phyloP scores from a whole-genome alignment of 1,140 invertebrate species.

The Leptinotarsa defecta region DNA sequence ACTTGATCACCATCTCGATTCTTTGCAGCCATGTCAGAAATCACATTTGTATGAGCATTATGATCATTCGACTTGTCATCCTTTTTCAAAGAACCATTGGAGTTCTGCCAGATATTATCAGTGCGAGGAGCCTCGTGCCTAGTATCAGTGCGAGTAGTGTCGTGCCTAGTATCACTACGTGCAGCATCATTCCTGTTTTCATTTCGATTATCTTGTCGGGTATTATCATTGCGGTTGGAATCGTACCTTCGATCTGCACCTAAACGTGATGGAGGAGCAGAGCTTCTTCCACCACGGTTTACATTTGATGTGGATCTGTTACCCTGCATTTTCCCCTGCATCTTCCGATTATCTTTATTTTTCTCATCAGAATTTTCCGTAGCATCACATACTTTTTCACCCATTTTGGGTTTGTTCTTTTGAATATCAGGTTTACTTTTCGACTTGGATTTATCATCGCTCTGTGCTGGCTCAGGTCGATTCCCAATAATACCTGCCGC shows the following conservation, averaged over 20 bases:
- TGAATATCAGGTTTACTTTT: constrained; percentile 28
- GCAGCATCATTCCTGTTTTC: background rate
- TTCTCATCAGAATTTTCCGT: constrained; percentile 40
- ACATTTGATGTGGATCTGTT: constrained; percentile 15
- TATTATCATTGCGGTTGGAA: constrained; percentile 1
- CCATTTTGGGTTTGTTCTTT: constrained; percentile 33
- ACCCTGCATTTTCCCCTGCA: constrained; percentile 25
- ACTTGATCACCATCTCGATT: constrained; percentile 45
- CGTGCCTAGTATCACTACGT: constrained; percentile 21
- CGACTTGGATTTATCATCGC: constrained; percentile 53
- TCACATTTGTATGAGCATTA: constrained; percentile 42
- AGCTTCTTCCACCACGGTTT: constrained; percentile 23
- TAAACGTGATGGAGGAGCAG: constrained; percentile 21
- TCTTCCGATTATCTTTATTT: constrained; percentile 35
- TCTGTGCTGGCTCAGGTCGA: constrained; percentile 40
- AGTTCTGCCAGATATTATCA: constrained; percentile 29
- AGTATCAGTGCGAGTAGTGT: constrained; percentile 24
- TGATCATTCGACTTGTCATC: constrained; percentile 39
- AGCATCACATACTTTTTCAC: constrained; percentile 34
- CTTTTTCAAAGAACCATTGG: constrained; percentile 29
- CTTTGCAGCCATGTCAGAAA: constrained; percentile 47
- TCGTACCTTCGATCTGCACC: constrained; percentile 32
- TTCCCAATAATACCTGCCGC: constrained; percentile 66
- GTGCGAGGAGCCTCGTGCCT: background rate
- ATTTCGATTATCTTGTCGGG: background rate